Evolutionary conservation across 2,797 vertebrate species (phyloP).

Genomic region (Kryptopterus vitreolus): DNA sequence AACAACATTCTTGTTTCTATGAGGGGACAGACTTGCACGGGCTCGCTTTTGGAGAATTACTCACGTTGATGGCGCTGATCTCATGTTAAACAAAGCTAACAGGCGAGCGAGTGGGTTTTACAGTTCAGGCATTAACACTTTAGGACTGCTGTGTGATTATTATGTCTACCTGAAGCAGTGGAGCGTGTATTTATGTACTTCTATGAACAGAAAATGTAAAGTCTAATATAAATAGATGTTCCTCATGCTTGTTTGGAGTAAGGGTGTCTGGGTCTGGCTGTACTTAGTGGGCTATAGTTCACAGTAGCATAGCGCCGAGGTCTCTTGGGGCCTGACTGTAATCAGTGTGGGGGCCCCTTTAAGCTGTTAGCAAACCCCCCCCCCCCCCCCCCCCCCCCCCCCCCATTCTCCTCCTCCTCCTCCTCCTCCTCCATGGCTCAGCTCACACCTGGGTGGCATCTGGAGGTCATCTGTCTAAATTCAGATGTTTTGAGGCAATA

Average conservation of each 20-base stretch:
- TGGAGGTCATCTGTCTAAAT: conserved; percentile 56
- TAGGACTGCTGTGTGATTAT: conserved; percentile 28
- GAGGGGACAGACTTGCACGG: conserved; percentile 41
- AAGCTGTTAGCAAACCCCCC: conserved; percentile 28
- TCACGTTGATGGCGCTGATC: conserved; percentile 59
- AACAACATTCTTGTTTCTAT: conserved; percentile 60
- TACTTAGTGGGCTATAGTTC: conserved; percentile 45
- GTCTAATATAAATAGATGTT: conserved; percentile 26
- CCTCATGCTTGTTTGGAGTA: conserved; percentile 14
- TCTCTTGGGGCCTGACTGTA: conserved; percentile 48
- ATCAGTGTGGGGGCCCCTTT: conserved; percentile 52
- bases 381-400: conserved; percentile 42
- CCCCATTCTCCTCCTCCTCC: too few relatives aligned
- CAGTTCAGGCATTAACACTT: conserved; percentile 34
- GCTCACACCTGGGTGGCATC: conserved; percentile 54
- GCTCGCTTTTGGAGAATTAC: conserved; percentile 55
- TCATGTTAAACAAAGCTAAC: conserved; percentile 47
- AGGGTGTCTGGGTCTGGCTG: conserved; percentile 36
- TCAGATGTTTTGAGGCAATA: conserved; percentile 51
- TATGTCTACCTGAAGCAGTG: conserved; percentile 34
- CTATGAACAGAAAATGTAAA: conserved; percentile 26
- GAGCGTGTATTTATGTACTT: conserved; percentile 20
- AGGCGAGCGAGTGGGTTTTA: conserved; percentile 12
- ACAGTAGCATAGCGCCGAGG: conserved; percentile 49
- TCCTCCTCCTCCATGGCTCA: conserved; percentile 18